Base-by-base conservation (phyloP, 1,140 invertebrate genomes). In the Apis cerana region DNA sequence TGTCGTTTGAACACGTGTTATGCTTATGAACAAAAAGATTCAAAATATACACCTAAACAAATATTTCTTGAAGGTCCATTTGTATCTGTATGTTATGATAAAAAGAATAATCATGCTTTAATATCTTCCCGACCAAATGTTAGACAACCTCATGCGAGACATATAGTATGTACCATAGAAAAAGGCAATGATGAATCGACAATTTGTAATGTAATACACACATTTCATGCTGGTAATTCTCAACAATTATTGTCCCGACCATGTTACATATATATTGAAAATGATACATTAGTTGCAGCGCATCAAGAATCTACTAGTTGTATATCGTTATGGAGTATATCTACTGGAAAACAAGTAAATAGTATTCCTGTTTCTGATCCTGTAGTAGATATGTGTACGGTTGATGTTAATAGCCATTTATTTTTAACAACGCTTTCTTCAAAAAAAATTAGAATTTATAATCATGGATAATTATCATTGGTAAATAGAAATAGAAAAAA, bases 41-140 rank as follows among this genome's bases (percentile, higher is more conserved):
- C 90, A 33, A 89, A 88, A 75, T 93, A 94, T 89, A 85, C 91
- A 89, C 93, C 90, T 79, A 94, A 95, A 62, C 93, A 95, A 2
- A 91, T 98, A 48, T 95, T 96, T 21, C 86, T 97, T 1, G 96
- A 97, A 43, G 97, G 97, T 1, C 96, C 97, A 0, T 97, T 97
- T 90, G 94, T 96, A 80, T 97, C 96, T 33, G 93, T 97, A 68
- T 94, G 95, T 23, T 97, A 97, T 84, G 96, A 98, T 87, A 89
- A 93, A 0, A 92, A 94, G 7, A 95, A 95, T 5, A 95, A 96
- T 67, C 96, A 97, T 83, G 92, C 95, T 2, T 85, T 97, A 1
- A 91, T 97, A 33, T 96, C 96, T 0, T 95, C 95, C 15, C 94
- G 97, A 54, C 95, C 96, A 11, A 96, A 95, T 86, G 52, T 85